Base-by-base conservation (phyloP, 92 coral and sea anemone genomes). In the Phenganax subtilis region DNA sequence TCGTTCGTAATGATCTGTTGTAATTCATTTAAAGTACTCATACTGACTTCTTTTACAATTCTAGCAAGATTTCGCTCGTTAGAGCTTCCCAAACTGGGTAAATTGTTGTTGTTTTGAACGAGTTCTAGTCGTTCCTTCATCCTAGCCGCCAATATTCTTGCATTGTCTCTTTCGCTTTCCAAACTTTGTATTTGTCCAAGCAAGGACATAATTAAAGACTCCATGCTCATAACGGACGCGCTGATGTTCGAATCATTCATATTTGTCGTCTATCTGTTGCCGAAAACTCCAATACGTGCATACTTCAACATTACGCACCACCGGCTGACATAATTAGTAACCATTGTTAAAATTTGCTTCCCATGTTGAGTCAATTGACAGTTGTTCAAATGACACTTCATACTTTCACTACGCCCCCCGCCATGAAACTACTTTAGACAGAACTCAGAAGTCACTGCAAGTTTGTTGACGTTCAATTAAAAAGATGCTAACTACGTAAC, bases 131-230 rank as follows among this genome's bases (percentile, higher is more conserved):
- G 62, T 55, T 78, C 72, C 53, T 72, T 25, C 82, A 78, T 78
- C 8, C 82, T 56, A 31, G 44, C 58, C 8, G 82, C 82, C 0
- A 78, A 72, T n/a, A 78, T 51, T 78, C 82, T 78, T 3, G 82
- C 82, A 20, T 64, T 78, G 72, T 78, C 82, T 47, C 82, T 31
- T 51, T 78, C 82, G 52, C 67, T 67, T 25, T 78, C 82, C 51
- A 78, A 64, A 54, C 44, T 37, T 7, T 62, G 82, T 57, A 78
- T 62, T 62, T 78, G 82, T 10, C 47, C 82, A 5, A 78, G 72
- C 29, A 78, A 61, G 57, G 82, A 61, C 82, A 78, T 78, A 63
- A 78, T 78, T 58, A 78, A 54, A 7, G 82, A 0, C 37, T 78
- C 82, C 9, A 72, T 62, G 54, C 82, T 78, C 82, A 78, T 78